Evolutionary conservation across 2,113 vertebrate genomes (phyloP), one percentile per base, ranked within the genome.

Genomic region (Lampris incognitus): DNA sequence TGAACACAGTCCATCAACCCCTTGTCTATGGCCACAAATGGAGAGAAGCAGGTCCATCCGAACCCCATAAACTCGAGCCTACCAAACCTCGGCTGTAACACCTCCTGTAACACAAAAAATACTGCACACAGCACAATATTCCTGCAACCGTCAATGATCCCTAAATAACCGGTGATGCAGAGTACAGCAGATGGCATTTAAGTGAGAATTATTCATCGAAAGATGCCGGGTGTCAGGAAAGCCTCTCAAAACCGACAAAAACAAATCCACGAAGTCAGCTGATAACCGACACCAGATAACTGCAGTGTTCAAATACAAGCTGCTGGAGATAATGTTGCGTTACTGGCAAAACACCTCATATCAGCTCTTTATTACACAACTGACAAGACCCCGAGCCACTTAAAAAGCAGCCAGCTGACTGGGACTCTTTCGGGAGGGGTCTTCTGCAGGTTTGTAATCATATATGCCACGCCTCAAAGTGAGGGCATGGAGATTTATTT

Each of bases 361-460:
- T 60, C 9, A 67, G 41, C 52, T 38, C 70, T 41, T 82, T 72
- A 73, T 13, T 51, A 37, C 58, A 61, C 51, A 60, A 69, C 40
- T 13, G 70, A 11, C 38, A 1, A 39, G 42, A 52, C 36, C 9
- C 42, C 78, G 79, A 83, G 68, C 72, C 50, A 71, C 44, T 78
- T 75, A 54, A 4, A 74, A 61, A 61, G 37, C 66, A 52, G 62
- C 24, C 69, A 67, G 65, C 68, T 62, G 51, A 71, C 49, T 57
- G 38, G 63, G 54, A 9, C 49, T 57, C 39, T 49, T 56, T 65
- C 0, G 76, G 72, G 73, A n/a, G 55, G 59, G 38, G 41, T 24
- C 3, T 37, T 56, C 38, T 41, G 24, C 63, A 24, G 77, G 74
- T 82, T 72, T 73, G 67, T 77, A 83, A 84, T 91, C 76, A 83